Evolutionary conservation across 1,140 invertebrate genomes (phyloP).

Genomic region (Leptinotarsa undecemlineata): DNA sequence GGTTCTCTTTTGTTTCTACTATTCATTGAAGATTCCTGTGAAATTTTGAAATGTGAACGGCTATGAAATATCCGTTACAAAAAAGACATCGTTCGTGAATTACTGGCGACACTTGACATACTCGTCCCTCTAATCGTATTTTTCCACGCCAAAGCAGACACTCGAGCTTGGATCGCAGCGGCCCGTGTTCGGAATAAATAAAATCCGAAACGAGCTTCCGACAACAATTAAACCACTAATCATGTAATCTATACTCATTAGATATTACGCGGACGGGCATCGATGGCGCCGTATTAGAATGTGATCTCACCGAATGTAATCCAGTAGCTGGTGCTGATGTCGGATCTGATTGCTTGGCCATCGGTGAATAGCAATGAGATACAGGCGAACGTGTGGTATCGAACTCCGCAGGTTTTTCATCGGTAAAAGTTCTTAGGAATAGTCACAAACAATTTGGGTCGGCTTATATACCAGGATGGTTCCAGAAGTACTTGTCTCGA

Average conservation of each 20-base stretch:
- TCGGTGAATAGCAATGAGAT: not conserved
- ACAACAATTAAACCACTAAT: constrained; percentile 6
- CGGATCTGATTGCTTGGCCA: not conserved
- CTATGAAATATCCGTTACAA: too few species aligned
- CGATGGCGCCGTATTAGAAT: constrained; percentile 2
- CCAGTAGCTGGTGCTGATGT: not conserved
- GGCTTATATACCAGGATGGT: too few species aligned
- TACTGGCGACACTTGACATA: not conserved
- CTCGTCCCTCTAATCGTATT: not conserved
- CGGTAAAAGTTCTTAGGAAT: too few species aligned
- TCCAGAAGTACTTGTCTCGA: too few species aligned
- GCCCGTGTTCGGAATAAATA: not conserved
- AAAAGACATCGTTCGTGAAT: too few species aligned
- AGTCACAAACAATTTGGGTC: too few species aligned
- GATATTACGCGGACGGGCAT: constrained; percentile 1
- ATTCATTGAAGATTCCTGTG: too few species aligned
- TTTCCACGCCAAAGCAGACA: not conserved
- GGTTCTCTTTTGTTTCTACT: too few species aligned
- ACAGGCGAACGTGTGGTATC: not conserved
- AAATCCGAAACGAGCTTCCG: constrained; percentile 7
- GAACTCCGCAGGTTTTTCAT: not conserved
- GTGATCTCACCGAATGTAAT: constrained; percentile 5
- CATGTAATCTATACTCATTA: constrained; percentile 3
- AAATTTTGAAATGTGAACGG: too few species aligned
- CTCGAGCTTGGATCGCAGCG: not conserved